phyloP scores from a whole-genome alignment of 2,113 vertebrate species.

The Pogona vitticeps region DNA sequence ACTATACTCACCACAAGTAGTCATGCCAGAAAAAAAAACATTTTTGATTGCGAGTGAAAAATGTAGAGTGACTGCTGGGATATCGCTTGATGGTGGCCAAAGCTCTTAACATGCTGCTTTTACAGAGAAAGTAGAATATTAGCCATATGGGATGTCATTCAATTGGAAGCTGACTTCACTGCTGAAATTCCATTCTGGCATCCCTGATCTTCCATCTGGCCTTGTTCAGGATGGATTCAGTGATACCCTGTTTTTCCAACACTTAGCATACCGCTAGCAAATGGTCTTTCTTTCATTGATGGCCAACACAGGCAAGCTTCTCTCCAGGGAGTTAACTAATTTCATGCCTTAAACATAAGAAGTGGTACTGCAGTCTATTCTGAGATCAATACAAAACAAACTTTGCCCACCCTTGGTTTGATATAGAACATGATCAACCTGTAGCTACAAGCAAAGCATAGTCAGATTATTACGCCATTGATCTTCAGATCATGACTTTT shows the following conservation, averaged over 20 bases:
- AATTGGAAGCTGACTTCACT: background rate
- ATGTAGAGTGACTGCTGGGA: background rate
- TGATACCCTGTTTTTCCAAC: background rate
- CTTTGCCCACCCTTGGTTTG: slow-evolving; percentile 3
- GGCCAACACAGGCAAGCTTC: background rate
- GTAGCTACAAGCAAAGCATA: slow-evolving; percentile 2
- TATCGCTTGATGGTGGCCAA: background rate
- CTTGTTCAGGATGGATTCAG: background rate
- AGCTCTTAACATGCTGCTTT: background rate
- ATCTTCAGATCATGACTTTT: background rate
- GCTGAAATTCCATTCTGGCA: background rate
- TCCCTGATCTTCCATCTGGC: background rate
- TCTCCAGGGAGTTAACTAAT: background rate
- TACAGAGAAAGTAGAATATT: background rate
- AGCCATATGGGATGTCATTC: background rate
- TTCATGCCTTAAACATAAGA: background rate
- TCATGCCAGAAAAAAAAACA: background rate
- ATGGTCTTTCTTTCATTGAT: background rate
- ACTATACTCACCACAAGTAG: background rate
- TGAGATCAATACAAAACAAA: slow-evolving; percentile 21
- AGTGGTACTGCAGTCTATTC: background rate
- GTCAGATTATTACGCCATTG: slow-evolving; percentile 10
- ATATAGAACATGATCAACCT: background rate
- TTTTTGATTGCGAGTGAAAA: background rate
- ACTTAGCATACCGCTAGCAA: background rate